Base-by-base conservation (phyloP, 2,113 vertebrate species). In the Varanus salvator region DNA sequence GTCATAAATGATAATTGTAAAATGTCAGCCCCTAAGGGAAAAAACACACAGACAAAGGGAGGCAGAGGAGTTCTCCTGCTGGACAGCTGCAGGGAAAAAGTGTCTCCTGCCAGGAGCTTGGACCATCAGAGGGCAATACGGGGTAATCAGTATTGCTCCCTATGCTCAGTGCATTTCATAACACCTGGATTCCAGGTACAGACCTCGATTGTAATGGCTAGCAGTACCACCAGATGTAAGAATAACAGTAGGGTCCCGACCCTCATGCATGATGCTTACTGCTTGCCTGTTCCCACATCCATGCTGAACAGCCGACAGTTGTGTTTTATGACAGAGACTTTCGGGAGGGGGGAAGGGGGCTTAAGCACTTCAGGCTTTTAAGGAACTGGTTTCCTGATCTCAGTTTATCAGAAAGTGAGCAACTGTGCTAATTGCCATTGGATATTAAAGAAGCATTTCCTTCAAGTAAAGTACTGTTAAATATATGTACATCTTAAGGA, bases 401-500 rank as follows among this genome's bases (percentile, higher is more conserved):
- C 1, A 0, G 1, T 76, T 57, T 92, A 52, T 71, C 88, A 44
- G 1, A 44, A 81, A 88, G 25, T 50, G 69, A 74, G 82, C 0
- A 34, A 54, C 0, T 0, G 0, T 34, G 72, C 27, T 31, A 50
- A 86, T 76, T 87, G 88, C 87, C 34, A 52, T 3, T 4, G 1
- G 27, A 50, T 80, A 90, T 27, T 68, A 75, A 86, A 82, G 34
- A 88, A 87, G 1, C 6, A 14, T 92, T 54, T 25, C 31, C 93
- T 92, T 92, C 91, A 89, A 82, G 77, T 48, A 75, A 87, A 89
- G 85, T 80, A 9, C 68, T 91, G 66, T 76, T 92, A 74, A 72
- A 82, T 50, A 25, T 84, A 72, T 66, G 90, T 69, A 90, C 69
- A 52, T 91, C 92, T 94, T 94, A 91, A 94, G 93, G 88, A 74